A percentile compares a stretch with the other conserved stretches of the same genome.
Evolutionary conservation across 2,888 invertebrate species (phyloP).

Genomic region (Caenorhabditis angaria): DNA sequence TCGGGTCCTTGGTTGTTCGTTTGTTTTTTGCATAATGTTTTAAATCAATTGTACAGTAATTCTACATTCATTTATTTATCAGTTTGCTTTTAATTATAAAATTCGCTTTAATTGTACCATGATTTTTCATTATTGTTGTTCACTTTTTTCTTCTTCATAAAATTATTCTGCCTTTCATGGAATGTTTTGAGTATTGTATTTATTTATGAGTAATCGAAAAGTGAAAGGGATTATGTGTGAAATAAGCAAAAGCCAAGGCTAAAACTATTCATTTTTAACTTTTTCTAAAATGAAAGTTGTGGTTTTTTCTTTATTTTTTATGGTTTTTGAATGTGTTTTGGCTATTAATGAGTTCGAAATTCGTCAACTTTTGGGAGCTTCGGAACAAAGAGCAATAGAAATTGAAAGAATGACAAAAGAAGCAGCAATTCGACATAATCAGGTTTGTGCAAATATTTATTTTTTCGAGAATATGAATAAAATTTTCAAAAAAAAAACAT

Average conservation of each 20-base stretch:
- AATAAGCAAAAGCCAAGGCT: constrained; percentile 4
- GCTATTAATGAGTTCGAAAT: neutral
- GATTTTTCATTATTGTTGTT: neutral
- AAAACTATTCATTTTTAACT: neutral
- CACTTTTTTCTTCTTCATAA: neutral
- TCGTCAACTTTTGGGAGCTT: constrained; percentile 1
- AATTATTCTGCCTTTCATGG: neutral
- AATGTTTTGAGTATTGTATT: neutral
- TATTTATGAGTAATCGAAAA: constrained; percentile 11
- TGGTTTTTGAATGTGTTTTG: neutral
- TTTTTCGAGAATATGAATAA: too few relatives aligned
- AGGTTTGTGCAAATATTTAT: too few relatives aligned
- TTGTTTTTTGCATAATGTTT: constrained; percentile 4
- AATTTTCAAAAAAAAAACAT: neutral
- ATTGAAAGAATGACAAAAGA: constrained; percentile 42
- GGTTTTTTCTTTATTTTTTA: neutral
- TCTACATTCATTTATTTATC: neutral
- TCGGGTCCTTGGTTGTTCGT: neutral
- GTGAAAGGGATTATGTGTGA: constrained; percentile 17
- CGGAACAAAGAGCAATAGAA: constrained; percentile 24
- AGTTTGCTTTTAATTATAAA: neutral
- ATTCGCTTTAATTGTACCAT: neutral
- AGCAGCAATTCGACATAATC: constrained; percentile 38
- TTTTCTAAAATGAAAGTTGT: constrained; percentile 4
- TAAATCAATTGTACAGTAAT: too few relatives aligned